These are phyloP conservation scores for Chrysolina oricalcia DNA, from an alignment of 2,888 invertebrate species.

Conservation along the genomic window DNA sequence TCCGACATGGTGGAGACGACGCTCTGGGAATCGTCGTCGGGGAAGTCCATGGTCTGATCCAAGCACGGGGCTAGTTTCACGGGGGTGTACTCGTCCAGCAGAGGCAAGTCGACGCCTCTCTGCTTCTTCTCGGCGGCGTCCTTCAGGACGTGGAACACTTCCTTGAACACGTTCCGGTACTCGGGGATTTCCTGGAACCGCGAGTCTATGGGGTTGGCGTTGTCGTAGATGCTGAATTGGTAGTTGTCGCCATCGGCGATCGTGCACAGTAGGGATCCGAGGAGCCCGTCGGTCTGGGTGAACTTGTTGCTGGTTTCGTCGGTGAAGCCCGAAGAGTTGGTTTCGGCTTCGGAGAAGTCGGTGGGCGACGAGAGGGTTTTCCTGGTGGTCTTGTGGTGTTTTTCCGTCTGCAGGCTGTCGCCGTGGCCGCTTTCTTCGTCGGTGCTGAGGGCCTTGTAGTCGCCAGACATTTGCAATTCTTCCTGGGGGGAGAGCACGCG, in stretches of 20 bases:
- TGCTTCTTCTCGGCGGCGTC: constrained; percentile 89
- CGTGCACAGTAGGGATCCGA: constrained; percentile 88
- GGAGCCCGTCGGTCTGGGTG: constrained; percentile 86
- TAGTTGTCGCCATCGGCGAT: constrained; percentile 91
- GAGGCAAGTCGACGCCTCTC: constrained; percentile 83
- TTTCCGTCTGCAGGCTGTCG: constrained; percentile 67
- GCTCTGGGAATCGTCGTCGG: constrained; percentile 83
- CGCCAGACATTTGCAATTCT: constrained; percentile 84
- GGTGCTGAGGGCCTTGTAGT: constrained; percentile 79
- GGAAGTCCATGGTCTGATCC: constrained; percentile 75
- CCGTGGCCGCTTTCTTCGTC: constrained; percentile 80
- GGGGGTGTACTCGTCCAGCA: constrained; percentile 78
- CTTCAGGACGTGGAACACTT: constrained; percentile 88
- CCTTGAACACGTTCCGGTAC: constrained; percentile 86
- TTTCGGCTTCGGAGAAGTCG: constrained; percentile 90
- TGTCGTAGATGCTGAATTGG: constrained; percentile 88
- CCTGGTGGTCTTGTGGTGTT: constrained; percentile 72
- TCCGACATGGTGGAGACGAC: constrained; percentile 84
- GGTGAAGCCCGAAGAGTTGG: constrained; percentile 86
- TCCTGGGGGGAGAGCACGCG: constrained; percentile 78
- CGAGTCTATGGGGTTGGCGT: constrained; percentile 84
- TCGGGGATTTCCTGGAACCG: constrained; percentile 88
- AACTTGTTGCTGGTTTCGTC: constrained; percentile 89
- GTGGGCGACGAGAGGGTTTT: constrained; percentile 83
- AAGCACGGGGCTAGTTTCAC: constrained; percentile 70